These are phyloP conservation scores for Arenaria interpres DNA, from an alignment of 2,113 vertebrate genomes.

Conservation along the genomic window DNA sequence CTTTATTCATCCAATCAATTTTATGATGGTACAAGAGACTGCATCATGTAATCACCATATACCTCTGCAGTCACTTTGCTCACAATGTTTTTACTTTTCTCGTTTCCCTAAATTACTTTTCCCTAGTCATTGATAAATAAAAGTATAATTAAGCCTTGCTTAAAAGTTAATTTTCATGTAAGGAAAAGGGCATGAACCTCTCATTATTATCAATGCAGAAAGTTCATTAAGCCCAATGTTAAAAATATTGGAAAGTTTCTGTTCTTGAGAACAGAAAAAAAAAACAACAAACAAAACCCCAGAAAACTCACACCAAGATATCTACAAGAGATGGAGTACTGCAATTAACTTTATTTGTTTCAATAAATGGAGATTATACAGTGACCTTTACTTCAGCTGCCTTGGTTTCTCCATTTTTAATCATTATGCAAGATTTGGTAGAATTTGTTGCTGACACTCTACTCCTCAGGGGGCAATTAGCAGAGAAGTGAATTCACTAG, in stretches of 20 bases:
- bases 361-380: slow-evolving; percentile 84
- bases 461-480: slow-evolving; percentile 87
- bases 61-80: background rate
- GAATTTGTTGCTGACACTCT: slow-evolving; percentile 80
- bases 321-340: slow-evolving; percentile 74
- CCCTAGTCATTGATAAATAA: background rate
- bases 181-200: background rate
- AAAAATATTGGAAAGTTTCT: background rate
- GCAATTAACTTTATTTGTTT: slow-evolving; percentile 88
- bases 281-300: background rate
- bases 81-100: background rate
- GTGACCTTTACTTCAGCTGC: slow-evolving; percentile 88
- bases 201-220: slow-evolving; percentile 11
- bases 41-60: background rate
- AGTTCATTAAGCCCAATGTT: background rate
- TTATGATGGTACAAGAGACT: background rate
- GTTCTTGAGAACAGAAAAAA: background rate
- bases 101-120: background rate
- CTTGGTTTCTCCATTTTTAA: slow-evolving; percentile 87
- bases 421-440: slow-evolving; percentile 86
- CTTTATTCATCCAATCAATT: background rate
- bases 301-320: background rate
- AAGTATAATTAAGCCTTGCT: slow-evolving; percentile 28
- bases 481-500: slow-evolving; percentile 77
- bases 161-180: slow-evolving; percentile 49